Conservation (phyloP, 2,797 vertebrate genomes). For the Sebastes melanostomus region DNA sequence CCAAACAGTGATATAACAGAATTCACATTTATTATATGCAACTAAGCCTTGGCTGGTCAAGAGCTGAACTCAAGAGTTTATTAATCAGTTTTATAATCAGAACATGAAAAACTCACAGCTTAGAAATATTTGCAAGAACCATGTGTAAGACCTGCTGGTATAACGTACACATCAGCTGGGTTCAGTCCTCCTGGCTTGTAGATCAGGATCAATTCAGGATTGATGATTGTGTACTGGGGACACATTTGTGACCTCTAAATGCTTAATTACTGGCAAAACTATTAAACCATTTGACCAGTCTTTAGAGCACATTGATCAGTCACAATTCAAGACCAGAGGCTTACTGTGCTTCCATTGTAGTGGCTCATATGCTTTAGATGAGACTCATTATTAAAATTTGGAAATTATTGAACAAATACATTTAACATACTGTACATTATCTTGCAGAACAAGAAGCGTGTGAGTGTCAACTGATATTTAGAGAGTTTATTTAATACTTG, state of each 20-base stretch:
- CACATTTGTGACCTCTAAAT: not conserved
- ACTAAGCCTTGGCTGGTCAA: no score
- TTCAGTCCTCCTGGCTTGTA: not conserved
- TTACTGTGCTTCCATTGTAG: not conserved
- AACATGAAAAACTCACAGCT: not conserved
- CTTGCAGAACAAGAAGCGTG: not conserved
- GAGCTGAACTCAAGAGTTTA: not conserved
- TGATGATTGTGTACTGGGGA: not conserved
- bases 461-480: not conserved
- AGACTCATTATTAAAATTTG: not conserved
- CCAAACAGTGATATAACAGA: not conserved
- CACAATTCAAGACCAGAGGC: not conserved
- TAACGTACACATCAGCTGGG: not conserved
- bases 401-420: not conserved
- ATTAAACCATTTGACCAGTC: not conserved
- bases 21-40: no score
- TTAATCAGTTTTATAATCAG: not conserved
- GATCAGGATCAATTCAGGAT: constrained; percentile 3
- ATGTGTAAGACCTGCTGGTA: not conserved
- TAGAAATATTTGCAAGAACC: not conserved
- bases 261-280: not conserved
- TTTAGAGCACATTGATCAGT: not conserved
- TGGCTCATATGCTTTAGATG: not conserved
- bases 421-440: not conserved
- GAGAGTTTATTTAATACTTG: not conserved